Evolutionary conservation across 2,797 vertebrate species (phyloP), one percentile per base, ranked within the genome.

Genomic region (Macroramphosus scolopax): DNA sequence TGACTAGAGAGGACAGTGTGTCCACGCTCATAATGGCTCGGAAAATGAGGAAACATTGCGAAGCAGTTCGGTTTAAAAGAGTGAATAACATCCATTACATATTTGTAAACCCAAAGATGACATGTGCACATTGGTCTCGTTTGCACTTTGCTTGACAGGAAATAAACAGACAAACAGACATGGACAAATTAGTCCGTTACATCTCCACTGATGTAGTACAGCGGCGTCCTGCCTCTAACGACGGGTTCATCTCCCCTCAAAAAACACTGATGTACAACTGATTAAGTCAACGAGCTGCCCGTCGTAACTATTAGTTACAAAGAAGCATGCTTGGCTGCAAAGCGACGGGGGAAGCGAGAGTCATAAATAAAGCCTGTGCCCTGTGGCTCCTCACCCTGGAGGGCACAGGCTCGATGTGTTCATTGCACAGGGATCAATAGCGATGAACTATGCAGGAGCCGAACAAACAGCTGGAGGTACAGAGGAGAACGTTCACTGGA

Each of bases 301-400:
- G 43, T 71, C 68, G 64, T 70, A 53, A 74, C 70, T 66, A 75
- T 78, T 83, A 74, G 25, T 57, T 72, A 68, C 66, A 78, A 54
- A 65, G 60, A 25, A 5, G 40, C 49, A n/a, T 22, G 63, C 29
- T 9, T 11, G 43, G 56, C 55, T 46, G 45, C 22, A 17, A 25
- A 44, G 44, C 32, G 2, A 47, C 44, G 14, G 60, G 45, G 54
- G 40, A 34, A 40, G 5, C 20, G 43, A 17, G 17, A 47, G 30
- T 45, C 71, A 79, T 77, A 65, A 82, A 79, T 75, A 78, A 77
- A 55, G 49, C 11, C 20, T 2, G 38, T 1, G 45, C 52, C 67
- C 46, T 1, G 17, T 61, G 62, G 67, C 52, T 33, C 9, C 45
- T 0, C n/a, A 66, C 48, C 34, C 12, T 1, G 56, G 45, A 50